Evolutionary conservation across 2,888 invertebrate species (phyloP).

Genomic region (Protophormia terraenovae): DNA sequence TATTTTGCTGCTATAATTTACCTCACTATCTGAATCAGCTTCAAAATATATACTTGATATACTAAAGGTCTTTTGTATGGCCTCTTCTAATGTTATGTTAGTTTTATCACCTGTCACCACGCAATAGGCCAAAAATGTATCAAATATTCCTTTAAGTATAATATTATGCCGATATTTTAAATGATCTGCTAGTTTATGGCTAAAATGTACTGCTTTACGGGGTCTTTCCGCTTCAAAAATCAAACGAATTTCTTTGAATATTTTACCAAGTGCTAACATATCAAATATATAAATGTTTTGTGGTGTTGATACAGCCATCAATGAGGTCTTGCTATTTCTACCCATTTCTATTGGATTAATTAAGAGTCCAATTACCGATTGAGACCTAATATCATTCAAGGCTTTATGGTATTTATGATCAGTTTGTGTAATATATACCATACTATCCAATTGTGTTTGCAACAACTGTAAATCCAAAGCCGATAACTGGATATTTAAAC

Average conservation of each 20-base stretch:
- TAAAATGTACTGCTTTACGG: slow-evolving; percentile 72
- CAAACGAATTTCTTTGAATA: slow-evolving; percentile 72
- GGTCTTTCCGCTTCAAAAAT: slow-evolving; percentile 71
- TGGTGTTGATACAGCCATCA: slow-evolving; percentile 71
- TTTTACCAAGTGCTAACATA: slow-evolving; percentile 71
- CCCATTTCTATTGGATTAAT: slow-evolving; percentile 72
- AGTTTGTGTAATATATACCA: slow-evolving; percentile 71
- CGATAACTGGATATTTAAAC: slow-evolving; percentile 39
- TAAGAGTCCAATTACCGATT: slow-evolving; percentile 70
- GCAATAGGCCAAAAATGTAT: slow-evolving; percentile 73
- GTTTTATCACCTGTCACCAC: slow-evolving; percentile 66
- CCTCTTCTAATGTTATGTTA: slow-evolving; percentile 67
- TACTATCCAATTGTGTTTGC: slow-evolving; percentile 64
- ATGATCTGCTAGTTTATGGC: slow-evolving; percentile 72
- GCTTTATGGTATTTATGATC: slow-evolving; percentile 75
- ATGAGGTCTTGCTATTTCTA: slow-evolving; percentile 70
- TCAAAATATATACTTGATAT: slow-evolving; percentile 71
- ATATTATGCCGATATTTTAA: slow-evolving; percentile 71
- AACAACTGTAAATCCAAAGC: slow-evolving; percentile 65
- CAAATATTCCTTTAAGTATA: slow-evolving; percentile 72
- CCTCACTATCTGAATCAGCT: slow-evolving; percentile 16
- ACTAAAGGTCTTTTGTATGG: slow-evolving; percentile 69
- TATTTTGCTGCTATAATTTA: background rate
- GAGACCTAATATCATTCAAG: slow-evolving; percentile 71
- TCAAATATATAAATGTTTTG: slow-evolving; percentile 74